Conservation (phyloP, 2,113 vertebrate genomes). For the Melanocharis versteri region DNA sequence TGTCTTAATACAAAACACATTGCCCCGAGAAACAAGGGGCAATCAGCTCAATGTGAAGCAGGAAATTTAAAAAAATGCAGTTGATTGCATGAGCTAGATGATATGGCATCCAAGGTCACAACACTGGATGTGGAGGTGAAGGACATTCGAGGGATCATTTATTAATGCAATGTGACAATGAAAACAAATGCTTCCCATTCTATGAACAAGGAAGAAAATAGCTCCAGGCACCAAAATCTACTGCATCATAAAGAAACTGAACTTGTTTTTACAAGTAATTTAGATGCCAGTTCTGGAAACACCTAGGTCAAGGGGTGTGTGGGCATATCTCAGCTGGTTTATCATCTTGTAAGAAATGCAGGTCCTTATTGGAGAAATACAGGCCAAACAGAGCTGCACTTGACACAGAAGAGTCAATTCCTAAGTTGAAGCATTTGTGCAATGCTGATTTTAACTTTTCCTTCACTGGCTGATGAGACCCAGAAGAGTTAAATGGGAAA, state of each 20-base stretch:
- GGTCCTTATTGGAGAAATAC: not conserved
- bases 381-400: not conserved
- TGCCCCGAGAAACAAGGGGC: not conserved
- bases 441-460: not conserved
- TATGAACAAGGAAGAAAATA: not conserved
- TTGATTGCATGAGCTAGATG: not conserved
- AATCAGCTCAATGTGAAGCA: not conserved
- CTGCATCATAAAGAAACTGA: not conserved
- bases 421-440: not conserved
- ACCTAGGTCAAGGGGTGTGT: accelerated
- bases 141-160: not conserved
- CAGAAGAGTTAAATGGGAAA: not conserved
- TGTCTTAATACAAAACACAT: not conserved
- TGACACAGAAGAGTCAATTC: not conserved
- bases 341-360: not conserved
- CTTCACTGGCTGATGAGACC: not conserved
- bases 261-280: not conserved
- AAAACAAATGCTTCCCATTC: not conserved
- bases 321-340: not conserved
- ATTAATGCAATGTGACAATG: not conserved
- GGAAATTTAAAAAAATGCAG: not conserved
- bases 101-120: not conserved
- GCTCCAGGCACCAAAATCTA: not conserved
- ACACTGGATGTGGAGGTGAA: not conserved
- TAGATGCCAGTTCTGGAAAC: not conserved